phyloP scores from a whole-genome alignment of 2,113 vertebrate species.

The Corythaixoides concolor region DNA sequence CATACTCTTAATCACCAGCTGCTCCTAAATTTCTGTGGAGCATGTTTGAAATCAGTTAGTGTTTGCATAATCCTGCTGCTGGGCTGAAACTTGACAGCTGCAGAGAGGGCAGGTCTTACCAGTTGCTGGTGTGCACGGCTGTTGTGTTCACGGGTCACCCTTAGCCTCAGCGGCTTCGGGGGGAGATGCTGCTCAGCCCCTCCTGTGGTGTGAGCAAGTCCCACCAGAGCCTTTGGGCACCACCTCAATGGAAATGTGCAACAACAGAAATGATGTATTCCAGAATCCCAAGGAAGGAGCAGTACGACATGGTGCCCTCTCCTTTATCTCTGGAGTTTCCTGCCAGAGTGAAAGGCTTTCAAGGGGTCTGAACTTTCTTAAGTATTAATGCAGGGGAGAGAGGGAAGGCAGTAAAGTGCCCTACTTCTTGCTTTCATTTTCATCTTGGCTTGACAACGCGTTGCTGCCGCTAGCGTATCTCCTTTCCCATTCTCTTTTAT shows the following conservation, averaged over 20 bases:
- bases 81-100: neutral
- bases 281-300: neutral
- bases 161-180: accelerated
- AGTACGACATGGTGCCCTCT: neutral
- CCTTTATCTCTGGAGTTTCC: neutral
- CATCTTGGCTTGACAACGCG: neutral
- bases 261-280: neutral
- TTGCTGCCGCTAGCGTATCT: neutral
- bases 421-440: constrained; percentile 20
- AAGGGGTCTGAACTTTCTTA: neutral
- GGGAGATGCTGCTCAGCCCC: neutral
- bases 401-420: constrained; percentile 1
- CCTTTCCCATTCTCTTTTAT: neutral
- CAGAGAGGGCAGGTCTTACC: neutral
- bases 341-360: neutral
- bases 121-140: neutral
- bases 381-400: neutral
- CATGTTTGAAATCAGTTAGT: neutral
- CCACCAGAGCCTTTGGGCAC: neutral
- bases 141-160: accelerated
- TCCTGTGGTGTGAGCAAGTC: accelerated
- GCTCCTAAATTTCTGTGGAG: neutral
- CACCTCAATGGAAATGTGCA: neutral
- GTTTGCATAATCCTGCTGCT: neutral
- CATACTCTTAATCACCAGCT: neutral